Evolutionary conservation across 2,797 vertebrate genomes (phyloP).

Genomic region (Enteromius afrohamiltoni): DNA sequence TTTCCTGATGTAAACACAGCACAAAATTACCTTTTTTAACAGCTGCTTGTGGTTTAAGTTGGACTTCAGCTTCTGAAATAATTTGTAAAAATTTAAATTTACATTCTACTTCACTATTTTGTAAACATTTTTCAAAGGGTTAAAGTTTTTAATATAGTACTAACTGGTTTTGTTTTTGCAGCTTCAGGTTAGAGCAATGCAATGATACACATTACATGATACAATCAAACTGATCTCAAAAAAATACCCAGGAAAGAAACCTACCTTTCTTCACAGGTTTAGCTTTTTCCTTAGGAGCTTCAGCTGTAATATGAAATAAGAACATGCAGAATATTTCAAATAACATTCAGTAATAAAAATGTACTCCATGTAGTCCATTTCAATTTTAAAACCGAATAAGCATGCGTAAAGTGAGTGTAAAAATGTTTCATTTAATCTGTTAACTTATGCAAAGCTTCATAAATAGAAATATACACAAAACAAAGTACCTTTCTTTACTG

Average conservation of each 20-base stretch:
- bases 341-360: not conserved
- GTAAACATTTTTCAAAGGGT: not conserved
- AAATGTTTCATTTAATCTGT: not conserved
- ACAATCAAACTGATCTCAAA: not conserved
- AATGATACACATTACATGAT: not conserved
- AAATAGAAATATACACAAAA: not conserved
- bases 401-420: too few relatives aligned
- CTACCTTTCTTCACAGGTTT: constrained; percentile 8
- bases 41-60: not conserved
- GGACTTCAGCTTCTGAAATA: constrained; percentile 17
- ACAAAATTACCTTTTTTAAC: not conserved
- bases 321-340: not conserved
- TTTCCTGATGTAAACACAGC: not conserved
- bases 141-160: not conserved
- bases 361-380: too few relatives aligned
- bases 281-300: not conserved
- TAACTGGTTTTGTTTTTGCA: not conserved
- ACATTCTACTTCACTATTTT: not conserved
- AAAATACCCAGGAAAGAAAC: not conserved
- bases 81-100: not conserved
- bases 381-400: too few relatives aligned
- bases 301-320: constrained; percentile 17
- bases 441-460: not conserved
- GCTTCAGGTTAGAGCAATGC: not conserved
- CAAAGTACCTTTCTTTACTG: constrained; percentile 24